These are phyloP conservation scores for Paraplagusia blochii DNA, from an alignment of 2,113 vertebrate species.

Conservation along the genomic window DNA sequence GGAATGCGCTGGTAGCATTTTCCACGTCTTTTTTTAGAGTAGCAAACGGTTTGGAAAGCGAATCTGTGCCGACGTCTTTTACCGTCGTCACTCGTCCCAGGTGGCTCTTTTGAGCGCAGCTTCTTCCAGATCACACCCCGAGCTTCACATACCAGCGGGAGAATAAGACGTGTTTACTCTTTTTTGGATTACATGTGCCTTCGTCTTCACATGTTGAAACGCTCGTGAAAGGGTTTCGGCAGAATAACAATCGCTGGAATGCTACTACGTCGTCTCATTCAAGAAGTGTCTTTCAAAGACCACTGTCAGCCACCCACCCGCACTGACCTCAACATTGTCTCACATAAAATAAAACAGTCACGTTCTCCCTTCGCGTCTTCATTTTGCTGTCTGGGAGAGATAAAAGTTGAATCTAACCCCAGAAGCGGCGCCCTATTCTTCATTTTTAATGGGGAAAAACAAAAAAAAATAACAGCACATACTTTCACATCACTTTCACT, in stretches of 20 bases:
- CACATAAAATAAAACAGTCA: conserved; percentile 59
- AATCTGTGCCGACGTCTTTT: conserved; percentile 45
- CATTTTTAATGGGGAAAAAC: conserved; percentile 31
- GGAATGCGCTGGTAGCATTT: no score
- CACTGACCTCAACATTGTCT: conserved; percentile 64
- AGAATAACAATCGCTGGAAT: conserved; percentile 71
- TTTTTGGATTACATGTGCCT: conserved; percentile 38
- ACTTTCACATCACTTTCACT: conserved; percentile 21
- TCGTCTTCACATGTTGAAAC: conserved; percentile 49
- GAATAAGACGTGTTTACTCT: conserved; percentile 62
- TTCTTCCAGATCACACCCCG: conserved; percentile 28
- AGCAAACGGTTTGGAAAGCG: conserved; percentile 14
- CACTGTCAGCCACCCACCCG: conserved; percentile 17
- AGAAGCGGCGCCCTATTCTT: conserved; percentile 11
- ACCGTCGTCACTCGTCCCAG: conserved; percentile 35
- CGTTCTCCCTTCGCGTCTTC: conserved; percentile 31
- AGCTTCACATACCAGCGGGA: conserved; percentile 36
- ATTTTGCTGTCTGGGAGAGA: conserved; percentile 35
- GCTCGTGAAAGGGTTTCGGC: conserved; percentile 38
- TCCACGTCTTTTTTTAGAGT: no score
- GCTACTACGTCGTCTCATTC: conserved; percentile 64
- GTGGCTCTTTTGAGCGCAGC: conserved; percentile 44
- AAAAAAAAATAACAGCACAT: not conserved
- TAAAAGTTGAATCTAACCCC: conserved; percentile 34
- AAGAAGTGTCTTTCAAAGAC: conserved; percentile 66